Evolutionary conservation across 1,140 invertebrate genomes (phyloP).

Genomic region (Parasteatoda tepidariorum): DNA sequence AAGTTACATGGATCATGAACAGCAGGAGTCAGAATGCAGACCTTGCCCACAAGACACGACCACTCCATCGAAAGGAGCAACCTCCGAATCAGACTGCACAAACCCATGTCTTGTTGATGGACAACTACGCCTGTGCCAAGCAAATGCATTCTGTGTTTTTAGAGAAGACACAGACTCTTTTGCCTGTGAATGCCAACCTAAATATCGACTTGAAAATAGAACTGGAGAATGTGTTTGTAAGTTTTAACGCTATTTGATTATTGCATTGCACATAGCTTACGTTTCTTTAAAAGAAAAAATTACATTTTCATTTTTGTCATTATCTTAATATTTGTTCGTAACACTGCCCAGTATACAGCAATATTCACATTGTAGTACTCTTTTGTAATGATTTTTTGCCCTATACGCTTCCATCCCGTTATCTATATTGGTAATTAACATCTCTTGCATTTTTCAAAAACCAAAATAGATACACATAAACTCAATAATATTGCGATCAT

Average conservation of each 20-base stretch:
- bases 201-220: conserved; percentile 80
- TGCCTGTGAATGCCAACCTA: conserved; percentile 92
- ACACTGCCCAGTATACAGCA: too few species aligned
- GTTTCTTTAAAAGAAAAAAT: background rate
- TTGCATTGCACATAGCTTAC: too few species aligned
- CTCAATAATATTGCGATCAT: too few species aligned
- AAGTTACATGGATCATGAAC: conserved; percentile 90
- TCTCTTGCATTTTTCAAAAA: too few species aligned
- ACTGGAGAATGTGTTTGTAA: conserved; percentile 69
- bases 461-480: too few species aligned
- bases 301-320: background rate
- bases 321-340: too few species aligned
- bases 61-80: conserved; percentile 82
- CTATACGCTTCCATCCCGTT: too few species aligned
- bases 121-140: conserved; percentile 85
- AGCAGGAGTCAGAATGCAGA: conserved; percentile 85
- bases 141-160: conserved; percentile 88
- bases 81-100: conserved; percentile 84
- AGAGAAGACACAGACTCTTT: conserved; percentile 87
- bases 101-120: conserved; percentile 91
- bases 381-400: background rate
- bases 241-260: too few species aligned
- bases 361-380: too few species aligned
- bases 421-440: too few species aligned
- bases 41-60: conserved; percentile 93